Evolutionary conservation across 2,888 invertebrate genomes (phyloP).

Genomic region (Phytoseiulus persimilis): DNA sequence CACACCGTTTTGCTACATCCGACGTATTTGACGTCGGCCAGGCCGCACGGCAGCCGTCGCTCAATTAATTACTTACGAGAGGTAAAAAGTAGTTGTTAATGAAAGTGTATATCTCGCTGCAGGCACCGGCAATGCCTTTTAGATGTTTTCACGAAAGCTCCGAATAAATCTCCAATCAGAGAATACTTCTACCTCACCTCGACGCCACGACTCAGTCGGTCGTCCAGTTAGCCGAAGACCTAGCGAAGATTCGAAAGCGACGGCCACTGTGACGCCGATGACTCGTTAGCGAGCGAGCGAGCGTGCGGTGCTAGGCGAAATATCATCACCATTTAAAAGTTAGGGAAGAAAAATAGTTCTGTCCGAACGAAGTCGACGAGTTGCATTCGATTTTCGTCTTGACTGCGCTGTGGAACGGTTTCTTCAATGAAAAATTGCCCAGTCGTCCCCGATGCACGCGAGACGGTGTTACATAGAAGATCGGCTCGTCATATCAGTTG

Average conservation of each 20-base stretch:
- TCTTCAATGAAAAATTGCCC: not conserved
- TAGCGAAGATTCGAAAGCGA: not conserved
- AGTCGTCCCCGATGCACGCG: not conserved
- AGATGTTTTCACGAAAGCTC: not conserved
- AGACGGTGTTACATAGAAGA: too few species aligned
- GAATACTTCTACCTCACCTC: not conserved
- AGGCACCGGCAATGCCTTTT: not conserved
- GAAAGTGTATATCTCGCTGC: not conserved
- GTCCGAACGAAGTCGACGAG: not conserved
- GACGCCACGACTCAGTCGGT: not conserved
- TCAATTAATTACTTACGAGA: not conserved
- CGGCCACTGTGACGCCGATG: not conserved
- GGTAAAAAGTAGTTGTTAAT: not conserved
- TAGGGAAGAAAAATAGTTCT: not conserved
- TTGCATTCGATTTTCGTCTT: not conserved
- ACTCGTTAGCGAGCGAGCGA: not conserved
- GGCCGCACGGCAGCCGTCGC: not conserved
- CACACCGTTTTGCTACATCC: not conserved
- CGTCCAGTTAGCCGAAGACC: too few species aligned
- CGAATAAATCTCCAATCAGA: not conserved
- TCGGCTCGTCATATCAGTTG: too few species aligned
- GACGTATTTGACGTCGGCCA: not conserved
- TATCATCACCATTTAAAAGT: not conserved
- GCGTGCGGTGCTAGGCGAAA: not conserved
- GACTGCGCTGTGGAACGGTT: not conserved